Evolutionary conservation across 2,888 invertebrate species (phyloP).

Genomic region (Venustoraphidia nigricollis): DNA sequence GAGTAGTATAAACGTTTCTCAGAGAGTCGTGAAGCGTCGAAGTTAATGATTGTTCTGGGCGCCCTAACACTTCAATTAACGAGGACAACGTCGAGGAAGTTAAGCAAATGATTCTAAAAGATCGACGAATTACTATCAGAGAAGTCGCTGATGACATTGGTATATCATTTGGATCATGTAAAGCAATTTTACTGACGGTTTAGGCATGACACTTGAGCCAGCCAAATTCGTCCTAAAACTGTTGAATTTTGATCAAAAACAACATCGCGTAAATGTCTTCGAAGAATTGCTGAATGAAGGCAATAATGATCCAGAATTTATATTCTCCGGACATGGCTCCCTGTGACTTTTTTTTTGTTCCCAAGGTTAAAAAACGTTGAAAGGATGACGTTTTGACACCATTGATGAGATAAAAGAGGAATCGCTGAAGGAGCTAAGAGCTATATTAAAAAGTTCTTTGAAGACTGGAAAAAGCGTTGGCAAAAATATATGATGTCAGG

Average conservation of each 20-base stretch:
- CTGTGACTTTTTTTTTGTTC: conserved; percentile 15
- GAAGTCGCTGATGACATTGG: conserved; percentile 8
- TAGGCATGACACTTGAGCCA: no score
- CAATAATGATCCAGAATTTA: conserved; percentile 9
- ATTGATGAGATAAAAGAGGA: conserved; percentile 15
- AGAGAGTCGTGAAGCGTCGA: conserved; percentile 11
- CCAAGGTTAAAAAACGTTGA: conserved; percentile 13
- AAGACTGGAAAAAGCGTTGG: conserved; percentile 16
- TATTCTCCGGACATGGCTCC: conserved; percentile 10
- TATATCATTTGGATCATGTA: conserved; percentile 4
- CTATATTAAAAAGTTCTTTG: conserved; percentile 14
- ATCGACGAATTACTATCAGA: conserved; percentile 11
- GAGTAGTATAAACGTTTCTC: conserved; percentile 10
- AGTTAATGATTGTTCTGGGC: conserved; percentile 12
- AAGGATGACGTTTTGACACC: conserved; percentile 9
- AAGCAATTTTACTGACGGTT: no score
- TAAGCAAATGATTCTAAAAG: conserved; percentile 13
- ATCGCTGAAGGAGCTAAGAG: conserved; percentile 13
- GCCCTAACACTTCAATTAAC: conserved; percentile 15
- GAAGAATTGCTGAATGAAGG: no score
- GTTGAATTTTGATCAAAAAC: conserved; percentile 11
- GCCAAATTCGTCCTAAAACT: no score
- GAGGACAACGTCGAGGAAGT: conserved; percentile 15
- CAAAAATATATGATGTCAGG: conserved; percentile 14
- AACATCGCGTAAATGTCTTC: no score